phyloP scores from a whole-genome alignment of 2,113 vertebrate genomes.

The Rattus rattus region DNA sequence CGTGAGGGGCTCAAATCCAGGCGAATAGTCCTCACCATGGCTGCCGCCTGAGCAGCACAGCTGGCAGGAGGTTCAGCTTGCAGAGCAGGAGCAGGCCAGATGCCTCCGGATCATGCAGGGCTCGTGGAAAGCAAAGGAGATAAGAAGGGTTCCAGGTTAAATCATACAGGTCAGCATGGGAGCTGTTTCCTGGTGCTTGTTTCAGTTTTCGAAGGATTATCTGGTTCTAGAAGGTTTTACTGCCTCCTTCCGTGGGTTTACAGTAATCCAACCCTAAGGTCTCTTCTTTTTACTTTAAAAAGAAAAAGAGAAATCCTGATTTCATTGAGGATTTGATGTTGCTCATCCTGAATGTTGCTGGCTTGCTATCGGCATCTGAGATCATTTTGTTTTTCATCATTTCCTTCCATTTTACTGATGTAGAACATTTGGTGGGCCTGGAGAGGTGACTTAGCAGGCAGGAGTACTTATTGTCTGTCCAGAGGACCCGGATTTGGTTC shows the following conservation, averaged over 20 bases:
- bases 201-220: background rate
- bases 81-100: background rate
- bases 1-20: background rate
- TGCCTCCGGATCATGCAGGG: background rate
- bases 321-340: background rate
- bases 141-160: background rate
- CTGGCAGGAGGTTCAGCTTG: background rate
- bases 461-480: background rate
- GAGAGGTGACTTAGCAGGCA: background rate
- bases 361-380: background rate
- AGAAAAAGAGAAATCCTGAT: background rate
- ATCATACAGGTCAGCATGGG: background rate
- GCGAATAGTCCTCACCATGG: background rate
- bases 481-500: background rate
- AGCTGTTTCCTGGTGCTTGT: background rate
- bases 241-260: background rate
- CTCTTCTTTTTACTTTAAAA: background rate
- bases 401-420: background rate
- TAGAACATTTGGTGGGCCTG: background rate
- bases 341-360: background rate
- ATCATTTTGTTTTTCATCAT: background rate
- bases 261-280: constrained; percentile 6
- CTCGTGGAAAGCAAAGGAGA: background rate
- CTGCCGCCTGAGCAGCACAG: background rate
- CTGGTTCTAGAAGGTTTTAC: background rate